Conservation (phyloP, 2,113 vertebrate genomes). For the Gavialis gangeticus region DNA sequence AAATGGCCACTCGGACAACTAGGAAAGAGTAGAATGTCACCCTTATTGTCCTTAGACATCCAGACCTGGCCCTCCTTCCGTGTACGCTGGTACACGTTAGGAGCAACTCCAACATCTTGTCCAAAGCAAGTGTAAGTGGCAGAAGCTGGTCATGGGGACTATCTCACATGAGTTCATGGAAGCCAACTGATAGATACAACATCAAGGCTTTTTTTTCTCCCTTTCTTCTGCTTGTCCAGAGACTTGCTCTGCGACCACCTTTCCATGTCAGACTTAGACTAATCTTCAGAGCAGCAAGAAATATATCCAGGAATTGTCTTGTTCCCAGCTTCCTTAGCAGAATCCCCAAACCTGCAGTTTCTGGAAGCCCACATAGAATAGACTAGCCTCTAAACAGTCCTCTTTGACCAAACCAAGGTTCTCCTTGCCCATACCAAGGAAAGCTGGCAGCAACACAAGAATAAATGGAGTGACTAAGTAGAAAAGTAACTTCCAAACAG, state of each 20-base stretch:
- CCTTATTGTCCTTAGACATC: not conserved
- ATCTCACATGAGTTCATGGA: not conserved
- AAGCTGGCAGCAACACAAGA: slow-evolving; percentile 8
- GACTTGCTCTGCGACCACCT: not conserved
- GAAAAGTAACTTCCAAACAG: not conserved
- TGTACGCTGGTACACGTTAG: not conserved
- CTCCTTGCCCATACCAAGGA: slow-evolving; percentile 27
- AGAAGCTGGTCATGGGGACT: rapidly evolving
- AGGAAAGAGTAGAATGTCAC: too few species aligned
- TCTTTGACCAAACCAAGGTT: slow-evolving; percentile 15
- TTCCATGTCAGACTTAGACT: not conserved
- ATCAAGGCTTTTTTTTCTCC: not conserved
- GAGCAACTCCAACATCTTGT: not conserved
- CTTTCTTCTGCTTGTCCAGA: not conserved
- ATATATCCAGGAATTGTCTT: slow-evolving; percentile 3
- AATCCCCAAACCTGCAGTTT: not conserved
- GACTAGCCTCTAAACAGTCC: not conserved
- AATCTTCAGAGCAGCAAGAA: not conserved
- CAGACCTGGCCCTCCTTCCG: not conserved
- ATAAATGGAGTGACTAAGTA: slow-evolving; percentile 3
- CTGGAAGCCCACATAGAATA: rapidly evolving
- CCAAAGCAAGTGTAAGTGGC: not conserved
- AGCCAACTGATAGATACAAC: not conserved
- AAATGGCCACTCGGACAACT: too few species aligned
- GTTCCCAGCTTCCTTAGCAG: not conserved